phyloP scores from a whole-genome alignment of 2,888 invertebrate species.

The Tenthredo notha region DNA sequence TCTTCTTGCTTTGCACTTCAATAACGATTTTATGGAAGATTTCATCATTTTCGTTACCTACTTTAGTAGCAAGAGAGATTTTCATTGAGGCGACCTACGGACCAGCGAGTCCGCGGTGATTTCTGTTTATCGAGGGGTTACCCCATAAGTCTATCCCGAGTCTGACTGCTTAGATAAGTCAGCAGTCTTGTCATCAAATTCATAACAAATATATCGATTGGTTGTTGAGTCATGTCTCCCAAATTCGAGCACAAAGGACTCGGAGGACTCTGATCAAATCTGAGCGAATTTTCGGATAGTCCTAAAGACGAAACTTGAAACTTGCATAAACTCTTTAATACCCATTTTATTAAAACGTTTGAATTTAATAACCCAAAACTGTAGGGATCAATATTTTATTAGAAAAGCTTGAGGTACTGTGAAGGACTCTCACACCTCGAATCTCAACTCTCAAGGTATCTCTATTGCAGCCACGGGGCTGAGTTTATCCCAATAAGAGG shows the following conservation, averaged over 20 bases:
- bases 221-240: background rate
- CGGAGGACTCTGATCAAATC: background rate
- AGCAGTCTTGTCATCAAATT: background rate
- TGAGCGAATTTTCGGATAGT: background rate
- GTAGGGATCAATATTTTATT: background rate
- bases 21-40: too few relatives aligned
- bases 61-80: too few relatives aligned
- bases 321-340: background rate
- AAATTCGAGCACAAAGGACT: background rate
- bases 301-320: background rate
- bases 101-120: background rate
- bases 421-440: conserved; percentile 39
- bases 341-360: background rate
- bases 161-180: background rate
- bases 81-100: too few relatives aligned
- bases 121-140: background rate
- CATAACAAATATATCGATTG: background rate
- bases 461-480: conserved; percentile 56
- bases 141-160: background rate
- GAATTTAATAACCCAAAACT: background rate
- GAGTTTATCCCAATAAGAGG: conserved; percentile 69
- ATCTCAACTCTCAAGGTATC: conserved; percentile 47
- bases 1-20: too few relatives aligned
- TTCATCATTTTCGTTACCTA: too few relatives aligned
- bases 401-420: conserved; percentile 7